Evolutionary conservation across 2,797 vertebrate species (phyloP).

Genomic region (Notoglanidium macrostoma): DNA sequence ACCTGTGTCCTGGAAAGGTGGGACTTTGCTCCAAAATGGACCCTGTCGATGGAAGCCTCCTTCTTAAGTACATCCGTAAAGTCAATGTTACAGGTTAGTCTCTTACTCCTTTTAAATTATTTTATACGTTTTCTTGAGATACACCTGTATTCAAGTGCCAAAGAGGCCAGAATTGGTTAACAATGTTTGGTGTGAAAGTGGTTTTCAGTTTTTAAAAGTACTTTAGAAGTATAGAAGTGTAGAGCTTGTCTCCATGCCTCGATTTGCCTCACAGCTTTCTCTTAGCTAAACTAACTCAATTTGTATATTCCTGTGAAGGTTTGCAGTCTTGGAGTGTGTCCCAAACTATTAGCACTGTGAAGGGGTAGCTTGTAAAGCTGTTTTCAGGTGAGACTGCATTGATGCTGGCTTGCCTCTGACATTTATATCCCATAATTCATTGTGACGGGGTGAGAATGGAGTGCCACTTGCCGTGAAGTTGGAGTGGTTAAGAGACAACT

Average conservation of each 20-base stretch:
- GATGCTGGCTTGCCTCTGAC: conserved; percentile 22
- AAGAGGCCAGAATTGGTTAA: background rate
- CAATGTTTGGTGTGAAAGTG: background rate
- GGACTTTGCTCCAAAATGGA: conserved; percentile 92
- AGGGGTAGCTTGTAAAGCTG: conserved; percentile 26
- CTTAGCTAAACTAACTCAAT: background rate
- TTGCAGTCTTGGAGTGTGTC: conserved; percentile 30
- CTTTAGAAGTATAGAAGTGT: background rate
- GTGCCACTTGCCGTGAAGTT: conserved; percentile 30
- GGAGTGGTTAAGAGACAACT: conserved; percentile 19
- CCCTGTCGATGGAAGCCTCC: conserved; percentile 87
- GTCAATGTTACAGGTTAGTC: conserved; percentile 91
- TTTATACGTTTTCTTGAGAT: background rate
- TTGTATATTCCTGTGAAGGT: conserved; percentile 31
- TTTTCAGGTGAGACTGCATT: conserved; percentile 25
- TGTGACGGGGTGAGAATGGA: conserved; percentile 21
- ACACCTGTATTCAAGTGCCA: background rate
- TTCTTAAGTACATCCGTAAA: conserved; percentile 92
- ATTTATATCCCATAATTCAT: conserved; percentile 40
- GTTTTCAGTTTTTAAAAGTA: background rate
- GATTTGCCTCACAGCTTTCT: background rate
- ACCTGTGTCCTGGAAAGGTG: conserved; percentile 88
- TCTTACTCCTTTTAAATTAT: background rate
- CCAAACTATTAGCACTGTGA: conserved; percentile 28
- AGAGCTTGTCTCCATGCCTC: background rate